phyloP scores from a whole-genome alignment of 2,888 invertebrate species.

The Lasioglossum villosulum region DNA sequence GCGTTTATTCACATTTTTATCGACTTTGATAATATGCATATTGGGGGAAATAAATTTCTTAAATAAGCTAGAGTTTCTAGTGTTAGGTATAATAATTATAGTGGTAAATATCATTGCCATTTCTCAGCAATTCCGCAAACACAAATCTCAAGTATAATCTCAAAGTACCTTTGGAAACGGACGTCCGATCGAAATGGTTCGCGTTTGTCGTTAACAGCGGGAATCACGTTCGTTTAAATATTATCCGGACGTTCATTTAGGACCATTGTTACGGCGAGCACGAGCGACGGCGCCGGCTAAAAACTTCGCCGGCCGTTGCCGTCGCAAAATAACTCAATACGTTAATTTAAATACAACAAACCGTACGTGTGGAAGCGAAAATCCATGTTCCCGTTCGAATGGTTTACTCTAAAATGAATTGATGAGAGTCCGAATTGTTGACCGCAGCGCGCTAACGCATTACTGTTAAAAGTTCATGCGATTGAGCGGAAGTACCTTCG shows the following conservation, averaged over 20 bases:
- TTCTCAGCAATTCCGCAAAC: not conserved
- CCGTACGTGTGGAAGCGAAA: conserved; percentile 44
- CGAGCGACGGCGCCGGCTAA: not conserved
- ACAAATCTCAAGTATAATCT: not conserved
- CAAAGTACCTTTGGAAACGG: not conserved
- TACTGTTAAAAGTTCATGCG: conserved; percentile 34
- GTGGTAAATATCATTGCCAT: not conserved
- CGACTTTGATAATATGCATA: too few relatives aligned
- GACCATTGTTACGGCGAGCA: conserved; percentile 9
- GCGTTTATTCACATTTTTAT: too few relatives aligned
- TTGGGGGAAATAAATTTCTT: too few relatives aligned
- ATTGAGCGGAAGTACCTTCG: conserved; percentile 33
- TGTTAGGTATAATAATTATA: too few relatives aligned
- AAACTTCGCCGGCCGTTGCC: conserved; percentile 18
- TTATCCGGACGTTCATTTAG: conserved; percentile 20
- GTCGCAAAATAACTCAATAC: conserved; percentile 37
- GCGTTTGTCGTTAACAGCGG: conserved; percentile 7
- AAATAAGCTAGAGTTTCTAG: too few relatives aligned
- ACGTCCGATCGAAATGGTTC: not conserved
- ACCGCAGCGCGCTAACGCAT: conserved; percentile 29
- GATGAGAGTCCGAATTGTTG: conserved; percentile 53
- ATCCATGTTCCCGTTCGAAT: conserved; percentile 45
- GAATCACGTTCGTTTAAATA: conserved; percentile 16
- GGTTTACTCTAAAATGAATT: conserved; percentile 45
- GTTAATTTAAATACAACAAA: conserved; percentile 50